Conservation (phyloP, 1,140 invertebrate species). For the Meteorus sp. region DNA sequence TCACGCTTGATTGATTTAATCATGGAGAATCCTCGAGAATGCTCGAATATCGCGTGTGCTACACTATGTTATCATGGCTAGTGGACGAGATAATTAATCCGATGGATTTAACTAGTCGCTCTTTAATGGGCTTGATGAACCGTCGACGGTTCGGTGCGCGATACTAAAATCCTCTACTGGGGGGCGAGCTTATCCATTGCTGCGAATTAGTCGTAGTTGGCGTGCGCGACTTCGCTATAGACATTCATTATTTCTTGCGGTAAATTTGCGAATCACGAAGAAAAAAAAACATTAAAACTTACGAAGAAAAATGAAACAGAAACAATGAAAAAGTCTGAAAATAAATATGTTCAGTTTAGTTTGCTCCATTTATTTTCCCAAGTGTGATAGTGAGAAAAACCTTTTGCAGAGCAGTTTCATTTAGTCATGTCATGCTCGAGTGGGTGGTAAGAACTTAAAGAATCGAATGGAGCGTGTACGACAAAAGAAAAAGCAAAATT, state of each 20-base stretch:
- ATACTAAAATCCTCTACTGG: constrained; percentile 30
- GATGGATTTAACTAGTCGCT: constrained; percentile 32
- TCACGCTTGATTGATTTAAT: constrained; percentile 9
- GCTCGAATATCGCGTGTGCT: constrained; percentile 9
- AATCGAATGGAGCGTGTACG: background rate
- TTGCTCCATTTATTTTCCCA: background rate
- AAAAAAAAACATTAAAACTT: background rate
- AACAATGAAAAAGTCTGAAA: background rate
- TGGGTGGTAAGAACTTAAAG: background rate
- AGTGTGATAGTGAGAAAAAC: background rate
- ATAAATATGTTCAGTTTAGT: background rate
- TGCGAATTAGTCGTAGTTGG: constrained; percentile 31
- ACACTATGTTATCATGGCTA: constrained; percentile 27
- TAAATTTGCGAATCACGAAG: background rate
- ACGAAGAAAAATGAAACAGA: background rate
- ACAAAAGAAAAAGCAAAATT: background rate
- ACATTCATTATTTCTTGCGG: constrained; percentile 31
- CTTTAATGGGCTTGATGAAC: constrained; percentile 37
- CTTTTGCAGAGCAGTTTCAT: background rate
- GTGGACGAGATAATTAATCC: constrained; percentile 37
- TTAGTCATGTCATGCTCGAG: background rate
- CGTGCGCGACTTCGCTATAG: constrained; percentile 6
- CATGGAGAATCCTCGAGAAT: constrained; percentile 10
- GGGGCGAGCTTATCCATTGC: constrained; percentile 32
- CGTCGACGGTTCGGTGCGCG: constrained; percentile 28